Evolutionary conservation across 2,888 invertebrate species (phyloP).

Genomic region (Caprella mutica): DNA sequence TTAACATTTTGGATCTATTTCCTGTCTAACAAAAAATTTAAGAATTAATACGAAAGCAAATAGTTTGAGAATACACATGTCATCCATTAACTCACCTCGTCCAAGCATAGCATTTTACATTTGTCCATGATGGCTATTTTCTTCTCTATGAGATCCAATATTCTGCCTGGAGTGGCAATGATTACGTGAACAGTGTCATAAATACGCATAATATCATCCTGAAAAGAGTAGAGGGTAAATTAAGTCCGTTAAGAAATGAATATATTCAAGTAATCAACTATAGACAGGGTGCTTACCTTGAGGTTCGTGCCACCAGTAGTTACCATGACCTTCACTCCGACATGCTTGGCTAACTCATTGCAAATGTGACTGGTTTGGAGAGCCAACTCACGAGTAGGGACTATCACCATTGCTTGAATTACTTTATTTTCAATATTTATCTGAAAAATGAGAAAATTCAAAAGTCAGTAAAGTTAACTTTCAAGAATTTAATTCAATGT

Average conservation of each 20-base stretch:
- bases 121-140: constrained; percentile 84
- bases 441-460: background rate
- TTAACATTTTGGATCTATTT: no score
- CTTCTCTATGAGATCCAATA: constrained; percentile 99
- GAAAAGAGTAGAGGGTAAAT: constrained; percentile 39
- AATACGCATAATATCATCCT: constrained; percentile 98
- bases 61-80: no score
- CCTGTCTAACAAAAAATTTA: background rate
- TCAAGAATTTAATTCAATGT: no score
- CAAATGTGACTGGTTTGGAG: constrained; percentile 99
- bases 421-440: no score
- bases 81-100: constrained; percentile 57
- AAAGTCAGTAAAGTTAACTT: no score
- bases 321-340: constrained; percentile 96
- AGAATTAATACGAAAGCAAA: no score
- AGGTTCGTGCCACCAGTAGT: constrained; percentile 97
- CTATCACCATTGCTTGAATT: constrained; percentile 72
- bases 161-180: constrained; percentile 97
- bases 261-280: no score
- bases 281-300: constrained; percentile 23
- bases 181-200: constrained; percentile 96
- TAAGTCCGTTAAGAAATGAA: no score
- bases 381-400: constrained; percentile 96
- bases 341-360: constrained; percentile 94
- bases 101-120: constrained; percentile 92